These are phyloP conservation scores for Meghimatium bilineatum DNA, from an alignment of 2,888 invertebrate species.

Conservation along the genomic window DNA sequence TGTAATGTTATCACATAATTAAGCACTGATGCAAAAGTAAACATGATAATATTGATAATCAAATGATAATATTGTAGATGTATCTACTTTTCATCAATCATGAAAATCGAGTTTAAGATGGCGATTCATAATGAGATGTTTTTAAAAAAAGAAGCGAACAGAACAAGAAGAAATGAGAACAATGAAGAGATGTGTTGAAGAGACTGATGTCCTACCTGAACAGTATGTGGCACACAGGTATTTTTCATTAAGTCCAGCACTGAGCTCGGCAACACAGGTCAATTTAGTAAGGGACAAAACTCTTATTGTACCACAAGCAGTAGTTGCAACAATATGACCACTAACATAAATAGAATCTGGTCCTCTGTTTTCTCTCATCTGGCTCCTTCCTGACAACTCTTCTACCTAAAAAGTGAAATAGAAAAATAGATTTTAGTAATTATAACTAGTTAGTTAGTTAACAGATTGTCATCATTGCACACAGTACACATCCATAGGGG, in stretches of 20 bases:
- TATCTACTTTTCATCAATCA: too few species aligned
- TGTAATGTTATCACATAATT: background rate
- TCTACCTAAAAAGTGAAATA: slow-evolving; percentile 25
- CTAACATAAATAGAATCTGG: slow-evolving; percentile 31
- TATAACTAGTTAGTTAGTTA: background rate
- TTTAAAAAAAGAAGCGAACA: too few species aligned
- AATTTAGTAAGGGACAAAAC: slow-evolving; percentile 86
- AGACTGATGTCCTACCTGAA: slow-evolving; percentile 81
- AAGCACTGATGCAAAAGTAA: background rate
- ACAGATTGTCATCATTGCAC: too few species aligned
- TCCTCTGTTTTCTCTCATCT: slow-evolving; percentile 7
- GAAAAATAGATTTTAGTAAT: background rate
- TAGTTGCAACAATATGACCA: slow-evolving; percentile 84
- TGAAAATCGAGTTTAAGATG: too few species aligned
- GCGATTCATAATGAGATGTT: too few species aligned
- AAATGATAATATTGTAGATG: too few species aligned
- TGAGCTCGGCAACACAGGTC: slow-evolving; percentile 82
- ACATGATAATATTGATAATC: background rate
- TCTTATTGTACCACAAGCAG: slow-evolving; percentile 85
- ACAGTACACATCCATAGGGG: too few species aligned
- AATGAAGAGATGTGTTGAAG: too few species aligned
- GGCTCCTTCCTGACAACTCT: slow-evolving; percentile 23
- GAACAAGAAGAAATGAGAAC: too few species aligned
- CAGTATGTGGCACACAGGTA: slow-evolving; percentile 91
- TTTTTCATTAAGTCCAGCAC: slow-evolving; percentile 67